Evolutionary conservation across 2,888 invertebrate species (phyloP).

Genomic region (Chelonus formosanus): DNA sequence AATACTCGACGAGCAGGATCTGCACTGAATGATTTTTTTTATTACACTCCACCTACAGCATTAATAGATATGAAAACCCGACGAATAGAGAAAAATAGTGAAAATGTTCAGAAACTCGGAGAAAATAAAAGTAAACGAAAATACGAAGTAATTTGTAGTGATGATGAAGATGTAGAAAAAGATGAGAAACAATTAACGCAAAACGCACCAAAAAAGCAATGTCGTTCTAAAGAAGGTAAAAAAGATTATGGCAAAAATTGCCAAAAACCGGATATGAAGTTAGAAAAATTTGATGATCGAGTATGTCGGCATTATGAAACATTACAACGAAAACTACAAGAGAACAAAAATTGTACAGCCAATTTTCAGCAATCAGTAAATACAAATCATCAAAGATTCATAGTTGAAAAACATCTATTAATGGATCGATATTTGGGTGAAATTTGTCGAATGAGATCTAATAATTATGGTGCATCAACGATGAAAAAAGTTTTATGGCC

Average conservation of each 20-base stretch:
- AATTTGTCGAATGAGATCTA: slow-evolving; percentile 1
- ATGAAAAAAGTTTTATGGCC: neutral
- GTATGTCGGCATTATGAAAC: neutral
- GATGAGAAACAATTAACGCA: neutral
- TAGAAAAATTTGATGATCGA: neutral
- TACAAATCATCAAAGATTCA: too few relatives aligned
- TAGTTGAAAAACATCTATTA: too few relatives aligned
- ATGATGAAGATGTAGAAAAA: neutral
- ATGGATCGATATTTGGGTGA: neutral
- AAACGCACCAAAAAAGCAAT: too few relatives aligned
- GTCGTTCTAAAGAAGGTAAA: neutral
- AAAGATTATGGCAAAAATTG: slow-evolving; percentile 3
- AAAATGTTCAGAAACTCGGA: too few relatives aligned
- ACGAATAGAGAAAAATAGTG: too few relatives aligned
- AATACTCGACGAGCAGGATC: too few relatives aligned
- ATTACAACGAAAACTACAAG: neutral
- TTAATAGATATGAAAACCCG: too few relatives aligned
- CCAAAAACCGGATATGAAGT: neutral
- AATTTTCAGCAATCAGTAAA: neutral
- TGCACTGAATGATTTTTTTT: too few relatives aligned
- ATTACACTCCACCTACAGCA: too few relatives aligned
- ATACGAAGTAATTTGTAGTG: neutral
- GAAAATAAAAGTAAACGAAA: slow-evolving; percentile 1
- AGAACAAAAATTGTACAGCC: neutral
- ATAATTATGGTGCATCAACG: neutral